Evolutionary conservation across 2,888 invertebrate species (phyloP).

Genomic region (Mythimna pallens): DNA sequence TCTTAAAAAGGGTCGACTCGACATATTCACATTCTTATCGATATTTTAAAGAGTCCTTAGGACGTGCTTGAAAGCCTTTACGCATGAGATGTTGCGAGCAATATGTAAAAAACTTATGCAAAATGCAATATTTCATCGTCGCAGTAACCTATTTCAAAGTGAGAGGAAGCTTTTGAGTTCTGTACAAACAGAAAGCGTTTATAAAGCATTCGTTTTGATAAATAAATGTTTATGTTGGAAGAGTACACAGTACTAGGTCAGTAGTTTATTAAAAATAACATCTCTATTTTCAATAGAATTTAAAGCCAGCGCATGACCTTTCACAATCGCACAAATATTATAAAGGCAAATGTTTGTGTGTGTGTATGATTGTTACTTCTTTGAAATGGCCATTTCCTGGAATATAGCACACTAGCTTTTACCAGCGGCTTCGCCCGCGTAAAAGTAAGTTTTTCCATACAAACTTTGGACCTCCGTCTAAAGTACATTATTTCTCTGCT

Average conservation of each 20-base stretch:
- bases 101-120: slow-evolving; percentile 16
- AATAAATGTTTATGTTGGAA: slow-evolving; percentile 13
- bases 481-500: no score
- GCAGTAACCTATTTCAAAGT: slow-evolving; percentile 7
- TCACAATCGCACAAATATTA: not conserved
- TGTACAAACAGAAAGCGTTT: not conserved
- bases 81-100: slow-evolving; percentile 21
- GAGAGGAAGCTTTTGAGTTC: not conserved
- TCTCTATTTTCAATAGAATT: not conserved
- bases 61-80: slow-evolving; percentile 32
- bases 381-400: no score
- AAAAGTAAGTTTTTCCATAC: no score
- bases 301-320: not conserved
- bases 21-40: slow-evolving; percentile 3
- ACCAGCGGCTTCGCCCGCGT: no score
- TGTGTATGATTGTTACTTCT: no score
- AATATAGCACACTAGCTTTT: no score
- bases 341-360: not conserved
- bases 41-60: slow-evolving; percentile 18
- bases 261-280: not conserved
- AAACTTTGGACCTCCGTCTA: no score
- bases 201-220: not conserved
- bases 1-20: no score
- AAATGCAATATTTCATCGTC: slow-evolving; percentile 9
- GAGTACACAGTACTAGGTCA: not conserved